phyloP scores from a whole-genome alignment of 2,113 vertebrate genomes.

The Regulus satrapa region DNA sequence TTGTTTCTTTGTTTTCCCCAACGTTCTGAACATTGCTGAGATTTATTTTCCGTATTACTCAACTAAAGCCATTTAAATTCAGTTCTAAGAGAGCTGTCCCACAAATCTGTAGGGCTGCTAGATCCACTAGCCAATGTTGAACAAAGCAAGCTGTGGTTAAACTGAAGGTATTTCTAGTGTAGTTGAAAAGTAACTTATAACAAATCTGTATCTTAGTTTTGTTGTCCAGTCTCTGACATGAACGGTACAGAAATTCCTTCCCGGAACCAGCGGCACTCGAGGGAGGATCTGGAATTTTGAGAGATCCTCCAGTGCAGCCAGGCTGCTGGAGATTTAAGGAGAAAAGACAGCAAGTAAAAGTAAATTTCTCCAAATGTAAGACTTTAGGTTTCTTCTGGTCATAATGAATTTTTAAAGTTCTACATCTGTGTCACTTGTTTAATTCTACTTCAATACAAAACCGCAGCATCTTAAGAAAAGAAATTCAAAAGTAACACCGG shows the following conservation, averaged over 20 bases:
- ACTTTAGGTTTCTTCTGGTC: background rate
- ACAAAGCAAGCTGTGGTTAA: background rate
- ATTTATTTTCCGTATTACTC: background rate
- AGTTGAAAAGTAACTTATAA: background rate
- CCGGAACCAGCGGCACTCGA: background rate
- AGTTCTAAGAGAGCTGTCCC: background rate
- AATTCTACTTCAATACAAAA: background rate
- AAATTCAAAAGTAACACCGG: background rate
- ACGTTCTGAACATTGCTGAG: background rate
- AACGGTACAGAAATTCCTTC: background rate
- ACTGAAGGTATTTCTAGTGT: background rate
- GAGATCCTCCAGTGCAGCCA: background rate
- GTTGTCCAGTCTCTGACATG: background rate
- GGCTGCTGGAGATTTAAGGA: background rate
- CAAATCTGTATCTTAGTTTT: background rate
- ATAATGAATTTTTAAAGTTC: background rate
- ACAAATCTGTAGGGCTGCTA: background rate
- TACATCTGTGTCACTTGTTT: background rate
- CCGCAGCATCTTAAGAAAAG: background rate
- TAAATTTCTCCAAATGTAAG: background rate
- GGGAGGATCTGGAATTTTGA: background rate
- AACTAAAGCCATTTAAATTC: background rate
- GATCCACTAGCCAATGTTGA: background rate
- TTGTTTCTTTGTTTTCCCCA: background rate
- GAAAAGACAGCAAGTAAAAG: background rate